Evolutionary conservation across 2,888 invertebrate species (phyloP).

Genomic region (Caenorhabditis afra): DNA sequence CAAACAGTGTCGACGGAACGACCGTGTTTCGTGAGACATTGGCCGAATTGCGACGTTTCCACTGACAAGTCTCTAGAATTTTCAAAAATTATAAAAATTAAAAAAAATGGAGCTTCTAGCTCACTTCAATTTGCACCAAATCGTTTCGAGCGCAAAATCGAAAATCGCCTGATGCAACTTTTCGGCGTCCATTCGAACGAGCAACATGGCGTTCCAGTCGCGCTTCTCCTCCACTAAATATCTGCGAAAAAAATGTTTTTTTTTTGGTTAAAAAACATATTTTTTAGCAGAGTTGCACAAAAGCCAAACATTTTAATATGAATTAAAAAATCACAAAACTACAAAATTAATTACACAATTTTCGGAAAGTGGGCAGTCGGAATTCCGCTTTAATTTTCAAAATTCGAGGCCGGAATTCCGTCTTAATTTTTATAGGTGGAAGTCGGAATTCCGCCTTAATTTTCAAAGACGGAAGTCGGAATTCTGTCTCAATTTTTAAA

Average conservation of each 20-base stretch:
- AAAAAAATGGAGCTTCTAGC: background rate
- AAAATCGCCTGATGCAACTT: conserved; percentile 56
- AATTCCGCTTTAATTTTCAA: no score
- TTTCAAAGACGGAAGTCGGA: no score
- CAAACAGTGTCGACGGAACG: conserved; percentile 47
- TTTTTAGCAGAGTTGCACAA: background rate
- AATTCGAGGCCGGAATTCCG: no score
- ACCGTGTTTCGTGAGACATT: conserved; percentile 63
- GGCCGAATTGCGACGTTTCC: conserved; percentile 73
- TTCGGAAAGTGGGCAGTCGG: no score
- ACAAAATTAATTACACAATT: no score
- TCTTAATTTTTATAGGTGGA: no score
- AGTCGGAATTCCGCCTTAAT: no score
- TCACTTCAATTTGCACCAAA: conserved; percentile 65
- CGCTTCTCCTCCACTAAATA: conserved; percentile 29
- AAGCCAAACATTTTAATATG: no score
- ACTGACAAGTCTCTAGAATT: conserved; percentile 63
- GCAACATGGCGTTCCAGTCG: conserved; percentile 39
- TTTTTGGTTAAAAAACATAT: background rate
- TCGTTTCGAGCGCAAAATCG: conserved; percentile 63
- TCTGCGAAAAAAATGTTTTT: conserved; percentile 4
- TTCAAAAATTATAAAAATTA: background rate
- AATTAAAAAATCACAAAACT: no score
- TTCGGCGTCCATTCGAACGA: conserved; percentile 34
- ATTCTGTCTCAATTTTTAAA: no score